Evolutionary conservation across 2,113 vertebrate genomes (phyloP).

Genomic region (Carettochelys insculpta): DNA sequence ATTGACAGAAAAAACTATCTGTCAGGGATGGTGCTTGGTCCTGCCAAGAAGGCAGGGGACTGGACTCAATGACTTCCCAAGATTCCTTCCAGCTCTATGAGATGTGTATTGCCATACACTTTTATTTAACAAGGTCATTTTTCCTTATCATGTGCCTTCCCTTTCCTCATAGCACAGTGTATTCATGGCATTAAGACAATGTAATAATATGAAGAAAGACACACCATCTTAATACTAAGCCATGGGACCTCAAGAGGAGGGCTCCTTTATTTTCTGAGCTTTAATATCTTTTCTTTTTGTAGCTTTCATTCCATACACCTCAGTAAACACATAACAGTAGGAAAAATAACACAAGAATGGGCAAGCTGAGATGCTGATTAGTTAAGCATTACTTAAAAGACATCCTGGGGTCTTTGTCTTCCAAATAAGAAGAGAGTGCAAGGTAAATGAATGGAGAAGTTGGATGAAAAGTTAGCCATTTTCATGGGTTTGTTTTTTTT

Average conservation of each 20-base stretch:
- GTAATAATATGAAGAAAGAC: background rate
- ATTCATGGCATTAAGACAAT: background rate
- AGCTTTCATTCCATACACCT: background rate
- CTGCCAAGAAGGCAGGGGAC: too few relatives aligned
- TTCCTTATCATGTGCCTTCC: background rate
- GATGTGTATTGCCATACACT: too few relatives aligned
- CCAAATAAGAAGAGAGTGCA: background rate
- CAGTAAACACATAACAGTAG: background rate
- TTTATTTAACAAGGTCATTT: background rate
- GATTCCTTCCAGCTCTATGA: too few relatives aligned
- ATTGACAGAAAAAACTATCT: too few relatives aligned
- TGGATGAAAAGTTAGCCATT: background rate
- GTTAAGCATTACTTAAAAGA: background rate
- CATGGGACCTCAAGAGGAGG: background rate
- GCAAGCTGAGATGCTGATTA: background rate
- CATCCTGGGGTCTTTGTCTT: background rate
- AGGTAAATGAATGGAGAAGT: background rate
- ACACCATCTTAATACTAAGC: background rate
- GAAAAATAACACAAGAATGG: background rate
- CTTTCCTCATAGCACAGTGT: background rate
- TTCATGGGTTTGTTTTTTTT: background rate
- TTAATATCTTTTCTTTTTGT: background rate
- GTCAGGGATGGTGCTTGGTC: too few relatives aligned
- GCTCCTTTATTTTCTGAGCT: background rate
- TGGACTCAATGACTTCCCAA: too few relatives aligned